phyloP scores from a whole-genome alignment of 2,797 vertebrate genomes.

The Takifugu rubripes region DNA sequence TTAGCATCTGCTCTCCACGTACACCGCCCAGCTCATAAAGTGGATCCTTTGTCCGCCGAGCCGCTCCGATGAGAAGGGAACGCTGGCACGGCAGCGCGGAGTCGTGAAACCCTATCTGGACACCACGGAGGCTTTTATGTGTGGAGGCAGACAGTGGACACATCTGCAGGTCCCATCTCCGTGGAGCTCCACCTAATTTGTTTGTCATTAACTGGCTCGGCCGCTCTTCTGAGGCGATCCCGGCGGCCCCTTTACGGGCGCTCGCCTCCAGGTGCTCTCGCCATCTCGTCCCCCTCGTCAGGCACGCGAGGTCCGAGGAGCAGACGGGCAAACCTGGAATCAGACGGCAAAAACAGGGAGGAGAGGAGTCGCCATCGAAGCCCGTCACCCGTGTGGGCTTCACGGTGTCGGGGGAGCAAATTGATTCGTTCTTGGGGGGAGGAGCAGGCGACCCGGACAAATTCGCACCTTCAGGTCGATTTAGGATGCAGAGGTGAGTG shows the following conservation, averaged over 20 bases:
- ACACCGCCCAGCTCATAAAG: constrained; percentile 42
- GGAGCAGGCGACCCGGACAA: too few relatives aligned
- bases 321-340: too few relatives aligned
- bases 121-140: constrained; percentile 20
- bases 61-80: constrained; percentile 33
- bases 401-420: constrained; percentile 25
- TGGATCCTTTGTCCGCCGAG: constrained; percentile 40
- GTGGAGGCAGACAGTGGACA: constrained; percentile 45
- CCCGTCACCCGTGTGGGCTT: too few relatives aligned
- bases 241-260: too few relatives aligned
- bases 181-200: constrained; percentile 37
- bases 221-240: constrained; percentile 33
- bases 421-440: neutral
- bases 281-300: constrained; percentile 23
- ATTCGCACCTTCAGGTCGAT: too few relatives aligned
- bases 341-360: too few relatives aligned
- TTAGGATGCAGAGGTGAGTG: too few relatives aligned
- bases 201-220: constrained; percentile 56
- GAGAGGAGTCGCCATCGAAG: too few relatives aligned
- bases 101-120: constrained; percentile 61
- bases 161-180: constrained; percentile 62
- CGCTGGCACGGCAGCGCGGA: constrained; percentile 24
- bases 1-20: constrained; percentile 55
- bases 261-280: constrained; percentile 32
- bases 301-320: constrained; percentile 22